Conservation (phyloP, 2,113 vertebrate genomes). For the Serilophus lunatus region DNA sequence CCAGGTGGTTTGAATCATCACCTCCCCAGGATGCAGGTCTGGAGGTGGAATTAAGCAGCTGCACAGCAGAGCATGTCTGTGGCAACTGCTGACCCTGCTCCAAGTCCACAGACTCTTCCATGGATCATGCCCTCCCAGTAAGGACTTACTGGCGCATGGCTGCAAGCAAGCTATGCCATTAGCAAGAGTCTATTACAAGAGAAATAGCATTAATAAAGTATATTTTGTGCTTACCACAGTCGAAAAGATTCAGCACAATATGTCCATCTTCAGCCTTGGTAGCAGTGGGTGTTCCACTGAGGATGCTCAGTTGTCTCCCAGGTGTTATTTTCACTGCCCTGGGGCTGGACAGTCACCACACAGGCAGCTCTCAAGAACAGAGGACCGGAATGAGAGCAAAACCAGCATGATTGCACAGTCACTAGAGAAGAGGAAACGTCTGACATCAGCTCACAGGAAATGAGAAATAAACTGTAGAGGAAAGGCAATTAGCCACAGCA, state of each 20-base stretch:
- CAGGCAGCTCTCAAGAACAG: neutral
- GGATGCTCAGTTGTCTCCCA: neutral
- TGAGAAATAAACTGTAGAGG: conserved; percentile 16
- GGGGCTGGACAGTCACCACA: neutral
- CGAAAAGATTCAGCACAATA: neutral
- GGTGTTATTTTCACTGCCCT: neutral
- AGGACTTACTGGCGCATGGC: neutral
- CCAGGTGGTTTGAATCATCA: neutral
- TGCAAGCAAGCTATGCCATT: neutral
- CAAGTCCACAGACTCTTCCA: fast-evolving
- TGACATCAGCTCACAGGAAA: conserved; percentile 53
- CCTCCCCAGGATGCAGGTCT: neutral
- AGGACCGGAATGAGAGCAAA: neutral
- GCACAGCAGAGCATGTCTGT: neutral
- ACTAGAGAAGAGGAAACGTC: conserved; percentile 54
- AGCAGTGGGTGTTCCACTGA: neutral
- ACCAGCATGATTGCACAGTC: conserved; percentile 42
- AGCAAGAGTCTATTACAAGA: neutral
- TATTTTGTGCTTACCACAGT: conserved; percentile 30
- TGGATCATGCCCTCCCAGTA: neutral
- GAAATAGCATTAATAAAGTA: neutral
- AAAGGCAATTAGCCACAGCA: conserved; percentile 3
- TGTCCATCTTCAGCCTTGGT: neutral
- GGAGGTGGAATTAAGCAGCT: neutral
- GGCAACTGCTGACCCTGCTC: neutral